phyloP scores from a whole-genome alignment of 2,113 vertebrate species.

The Campylorhamphus procurvoides region DNA sequence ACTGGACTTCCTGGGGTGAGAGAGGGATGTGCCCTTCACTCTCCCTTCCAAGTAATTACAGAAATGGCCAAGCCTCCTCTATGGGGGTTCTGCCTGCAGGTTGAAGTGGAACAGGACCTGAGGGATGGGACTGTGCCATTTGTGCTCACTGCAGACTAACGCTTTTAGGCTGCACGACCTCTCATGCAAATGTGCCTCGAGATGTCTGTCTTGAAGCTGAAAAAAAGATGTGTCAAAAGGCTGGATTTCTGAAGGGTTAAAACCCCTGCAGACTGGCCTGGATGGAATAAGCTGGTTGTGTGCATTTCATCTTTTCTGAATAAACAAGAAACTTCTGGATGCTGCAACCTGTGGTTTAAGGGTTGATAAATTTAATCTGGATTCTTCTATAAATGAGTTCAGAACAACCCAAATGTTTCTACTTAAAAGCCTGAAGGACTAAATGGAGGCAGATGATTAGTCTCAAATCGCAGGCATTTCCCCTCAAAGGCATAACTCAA shows the following conservation, averaged over 20 bases:
- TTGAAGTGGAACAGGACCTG: not conserved
- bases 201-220: not conserved
- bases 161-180: not conserved
- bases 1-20: not conserved
- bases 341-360: not conserved
- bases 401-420: not conserved
- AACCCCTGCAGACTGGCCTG: not conserved
- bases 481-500: not conserved
- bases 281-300: not conserved
- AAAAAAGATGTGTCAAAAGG: not conserved
- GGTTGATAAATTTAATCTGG: not conserved
- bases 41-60: not conserved
- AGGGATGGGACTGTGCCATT: not conserved
- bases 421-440: not conserved
- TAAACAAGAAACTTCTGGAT: not conserved
- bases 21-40: not conserved
- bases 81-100: not conserved
- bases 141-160: not conserved
- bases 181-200: not conserved
- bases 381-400: not conserved
- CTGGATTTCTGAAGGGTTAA: not conserved
- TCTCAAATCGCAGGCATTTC: not conserved
- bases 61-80: not conserved
- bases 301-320: not conserved
- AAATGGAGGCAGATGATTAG: not conserved